phyloP scores from a whole-genome alignment of 2,797 vertebrate genomes.

The Syndactyla subalaris region DNA sequence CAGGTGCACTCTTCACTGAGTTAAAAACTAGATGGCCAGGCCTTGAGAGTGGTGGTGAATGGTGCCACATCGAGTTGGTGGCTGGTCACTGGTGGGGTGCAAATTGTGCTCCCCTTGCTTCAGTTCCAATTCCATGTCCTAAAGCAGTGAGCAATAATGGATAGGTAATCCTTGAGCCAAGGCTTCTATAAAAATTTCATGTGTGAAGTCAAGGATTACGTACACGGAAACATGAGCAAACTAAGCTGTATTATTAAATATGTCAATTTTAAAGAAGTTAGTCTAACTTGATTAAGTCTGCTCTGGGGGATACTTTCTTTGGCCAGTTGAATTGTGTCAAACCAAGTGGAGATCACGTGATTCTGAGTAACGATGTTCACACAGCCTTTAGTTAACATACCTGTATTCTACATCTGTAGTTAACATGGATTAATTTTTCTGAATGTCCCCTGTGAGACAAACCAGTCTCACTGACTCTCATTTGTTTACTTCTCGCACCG shows the following conservation, averaged over 20 bases:
- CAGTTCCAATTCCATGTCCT: neutral
- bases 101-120: neutral
- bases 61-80: neutral
- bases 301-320: neutral
- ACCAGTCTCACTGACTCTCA: neutral
- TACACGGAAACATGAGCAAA: neutral
- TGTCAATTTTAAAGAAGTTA: neutral
- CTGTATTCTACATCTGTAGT: neutral
- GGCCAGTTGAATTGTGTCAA: neutral
- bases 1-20: neutral
- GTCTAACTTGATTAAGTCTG: neutral
- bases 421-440: neutral
- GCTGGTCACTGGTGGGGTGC: fast-evolving
- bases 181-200: neutral
- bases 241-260: neutral
- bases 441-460: neutral
- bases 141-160: neutral
- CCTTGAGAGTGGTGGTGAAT: neutral
- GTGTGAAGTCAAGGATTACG: neutral
- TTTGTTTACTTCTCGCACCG: neutral
- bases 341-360: neutral
- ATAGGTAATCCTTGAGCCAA: neutral
- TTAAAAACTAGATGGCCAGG: neutral
- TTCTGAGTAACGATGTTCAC: neutral
- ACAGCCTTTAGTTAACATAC: neutral